These are phyloP conservation scores for Pimephales promelas DNA, from an alignment of 2,113 vertebrate genomes.

Conservation along the genomic window DNA sequence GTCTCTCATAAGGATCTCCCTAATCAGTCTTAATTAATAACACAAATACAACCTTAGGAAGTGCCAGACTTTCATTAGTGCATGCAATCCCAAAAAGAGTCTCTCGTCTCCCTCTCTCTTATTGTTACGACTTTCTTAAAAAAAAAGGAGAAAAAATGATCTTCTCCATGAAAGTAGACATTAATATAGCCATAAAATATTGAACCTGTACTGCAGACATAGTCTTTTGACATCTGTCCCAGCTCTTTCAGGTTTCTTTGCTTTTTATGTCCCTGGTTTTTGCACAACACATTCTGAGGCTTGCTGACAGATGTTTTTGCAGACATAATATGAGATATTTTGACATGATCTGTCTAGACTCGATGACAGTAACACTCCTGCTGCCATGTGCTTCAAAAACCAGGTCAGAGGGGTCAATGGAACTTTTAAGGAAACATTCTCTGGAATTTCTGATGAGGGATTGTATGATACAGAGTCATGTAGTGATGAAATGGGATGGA, in stretches of 20 bases:
- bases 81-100: conserved; percentile 40
- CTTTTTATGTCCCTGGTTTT: conserved; percentile 16
- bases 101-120: not conserved
- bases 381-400: conserved; percentile 36
- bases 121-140: not conserved
- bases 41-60: conserved; percentile 60
- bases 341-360: conserved; percentile 32
- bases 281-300: conserved; percentile 8
- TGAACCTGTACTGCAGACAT: conserved; percentile 20
- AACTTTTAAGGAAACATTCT: conserved; percentile 49
- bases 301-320: conserved; percentile 38
- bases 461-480: not conserved
- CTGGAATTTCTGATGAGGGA: conserved; percentile 46
- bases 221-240: not conserved
- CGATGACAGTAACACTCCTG: conserved; percentile 9
- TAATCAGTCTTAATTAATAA: conserved; percentile 60
- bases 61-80: conserved; percentile 56
- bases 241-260: conserved; percentile 16
- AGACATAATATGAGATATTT: conserved; percentile 45
- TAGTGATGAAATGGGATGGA: not conserved
- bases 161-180: not conserved
- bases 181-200: conserved; percentile 6
- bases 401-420: conserved; percentile 42
- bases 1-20: conserved; percentile 58
- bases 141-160: not conserved